Evolutionary conservation across 2,113 vertebrate species (phyloP), one percentile per base, ranked within the genome.

Genomic region (Odontophorus gujanensis): DNA sequence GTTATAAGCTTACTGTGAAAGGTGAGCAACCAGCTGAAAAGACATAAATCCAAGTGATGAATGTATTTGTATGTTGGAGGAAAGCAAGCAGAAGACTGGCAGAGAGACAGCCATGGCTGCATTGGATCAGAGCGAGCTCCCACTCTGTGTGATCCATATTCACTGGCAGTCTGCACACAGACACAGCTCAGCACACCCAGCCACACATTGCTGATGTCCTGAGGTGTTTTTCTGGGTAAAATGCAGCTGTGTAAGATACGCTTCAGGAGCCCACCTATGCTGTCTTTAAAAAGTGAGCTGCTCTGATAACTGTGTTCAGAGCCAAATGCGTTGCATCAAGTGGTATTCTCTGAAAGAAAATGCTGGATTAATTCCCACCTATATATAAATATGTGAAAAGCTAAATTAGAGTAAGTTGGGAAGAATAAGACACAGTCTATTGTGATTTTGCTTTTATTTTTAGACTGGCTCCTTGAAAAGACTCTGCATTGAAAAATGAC

Each of bases 11-110:
- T 7, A 2, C 42, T 53, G 75, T 28, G 78, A 38, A 30, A 78
- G 88, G 83, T 55, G 73, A 34, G 68, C 72, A 81, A 11, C 34
- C 42, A 65, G 73, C 68, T 81, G 92, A 59, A 81, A 21, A 77
- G 61, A 47, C 65, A 66, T 57, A 51, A 68, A 59, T 34, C 13
- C 25, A 66, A 32, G 69, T 4, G 86, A 9, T 55, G 77, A 15
- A 65, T 65, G 73, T 17, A 7, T 53, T 28, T 58, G 63, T 63
- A 48, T 24, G 66, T 3, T 47, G 73, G 92, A 36, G 71, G 55
- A 71, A 69, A n/a, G 73, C 22, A 19, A 25, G 71, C 43, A 74
- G 68, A 73, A 81, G 76, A 7, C 32, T 80, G 85, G 50, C 67
- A 81, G 47, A 62, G 50, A 38, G 40, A 7, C 3, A 30, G 40